Evolutionary conservation across 64 coral and sea anemone genomes (phyloP), one percentile per base, ranked within the genome.

Genomic region (Hydrozoanthus tunicans): DNA sequence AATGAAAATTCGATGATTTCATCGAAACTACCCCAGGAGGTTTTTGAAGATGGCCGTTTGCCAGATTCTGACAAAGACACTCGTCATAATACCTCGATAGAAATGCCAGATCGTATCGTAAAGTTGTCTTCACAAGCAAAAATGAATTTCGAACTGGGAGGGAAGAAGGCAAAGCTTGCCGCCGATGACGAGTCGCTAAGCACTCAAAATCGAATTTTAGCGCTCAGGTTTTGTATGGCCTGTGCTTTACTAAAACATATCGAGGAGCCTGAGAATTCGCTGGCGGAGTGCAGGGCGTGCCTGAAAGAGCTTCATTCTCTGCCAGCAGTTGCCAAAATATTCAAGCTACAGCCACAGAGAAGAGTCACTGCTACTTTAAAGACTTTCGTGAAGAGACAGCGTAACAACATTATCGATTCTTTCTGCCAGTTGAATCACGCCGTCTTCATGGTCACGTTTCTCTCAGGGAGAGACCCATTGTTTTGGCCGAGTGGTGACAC

Each of bases 391-490:
- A 83, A 60, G 25, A 84, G 60, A 62, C 76, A 91, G 32, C 79
- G 90, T 60, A 64, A 73, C 14, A 60, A 62, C 11, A 59, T 83
- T 6, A 53, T 93, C 24, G 26, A 58, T 7, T 32, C 53, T 74
- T 65, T 93, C 6, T 88, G 59, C 7, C 92, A 90, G 14, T 54
- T 90, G 32, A 93, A 93, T 93, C 64, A 67, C 61, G 74, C 24
- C 3, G 79, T 93, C 26, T 88, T 77, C 54, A 84, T 77, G 69
- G 51, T 93, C 62, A 85, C 58, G 17, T 70, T 62, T 6, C 20
- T 27, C 12, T 53, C 63, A 7, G 83, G 75, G 4, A 56, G 59
- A 6, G 70, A 78, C 12, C 55, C 53, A 4, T 26, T 62, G 4
- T 53, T 79, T 64, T 93, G 81, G 91, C 91, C 91, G 9, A 53